These are phyloP conservation scores for Drosophila nigromelanica DNA, from an alignment of 1,140 invertebrate genomes.

Conservation along the genomic window DNA sequence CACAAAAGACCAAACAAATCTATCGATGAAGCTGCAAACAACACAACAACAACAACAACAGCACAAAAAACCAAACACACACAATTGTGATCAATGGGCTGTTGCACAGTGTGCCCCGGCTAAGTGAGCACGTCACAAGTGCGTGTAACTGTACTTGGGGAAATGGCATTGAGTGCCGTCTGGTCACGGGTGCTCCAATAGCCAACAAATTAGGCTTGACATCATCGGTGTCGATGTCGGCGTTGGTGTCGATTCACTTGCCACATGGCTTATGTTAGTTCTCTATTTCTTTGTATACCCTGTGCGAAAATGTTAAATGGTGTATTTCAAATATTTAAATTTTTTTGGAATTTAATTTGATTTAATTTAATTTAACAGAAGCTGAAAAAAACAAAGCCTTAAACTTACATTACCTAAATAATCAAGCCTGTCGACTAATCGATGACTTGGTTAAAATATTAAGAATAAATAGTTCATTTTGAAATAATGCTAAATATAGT, in stretches of 20 bases:
- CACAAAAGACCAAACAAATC: conserved; percentile 38
- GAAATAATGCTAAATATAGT: too few species aligned
- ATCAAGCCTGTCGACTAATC: too few species aligned
- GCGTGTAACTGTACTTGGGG: conserved; percentile 42
- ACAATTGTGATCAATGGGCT: conserved; percentile 69
- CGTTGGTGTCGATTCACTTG: conserved; percentile 24
- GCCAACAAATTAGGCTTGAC: conserved; percentile 47
- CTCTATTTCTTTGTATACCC: conserved; percentile 32
- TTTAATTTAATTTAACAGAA: too few species aligned
- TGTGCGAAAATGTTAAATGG: neutral
- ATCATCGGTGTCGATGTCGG: conserved; percentile 45
- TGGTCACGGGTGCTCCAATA: conserved; percentile 39
- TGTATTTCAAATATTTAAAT: neutral
- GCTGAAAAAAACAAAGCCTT: too few species aligned
- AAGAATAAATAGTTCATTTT: too few species aligned
- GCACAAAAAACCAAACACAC: neutral
- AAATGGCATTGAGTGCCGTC: conserved; percentile 39
- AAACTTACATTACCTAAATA: too few species aligned
- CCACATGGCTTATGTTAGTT: conserved; percentile 18
- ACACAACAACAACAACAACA: too few species aligned
- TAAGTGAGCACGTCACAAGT: conserved; percentile 50
- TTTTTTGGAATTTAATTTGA: too few species aligned
- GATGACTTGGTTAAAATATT: too few species aligned
- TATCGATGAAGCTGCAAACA: conserved; percentile 33
- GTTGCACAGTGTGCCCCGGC: conserved; percentile 26